Evolutionary conservation across 2,797 vertebrate genomes (phyloP), one percentile per base, ranked within the genome.

Genomic region (Pipistrellus kuhlii): DNA sequence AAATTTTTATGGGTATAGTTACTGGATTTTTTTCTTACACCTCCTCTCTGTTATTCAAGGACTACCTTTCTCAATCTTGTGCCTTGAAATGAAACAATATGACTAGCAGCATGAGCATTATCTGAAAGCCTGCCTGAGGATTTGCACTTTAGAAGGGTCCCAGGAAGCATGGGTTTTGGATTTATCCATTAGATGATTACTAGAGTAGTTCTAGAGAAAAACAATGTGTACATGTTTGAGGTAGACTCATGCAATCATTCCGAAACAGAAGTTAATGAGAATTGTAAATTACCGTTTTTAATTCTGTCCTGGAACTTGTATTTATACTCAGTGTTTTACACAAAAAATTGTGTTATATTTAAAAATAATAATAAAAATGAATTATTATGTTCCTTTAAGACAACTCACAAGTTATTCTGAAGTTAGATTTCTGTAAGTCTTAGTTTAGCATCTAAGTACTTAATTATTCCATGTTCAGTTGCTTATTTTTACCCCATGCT

Each of bases 261-360:
- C 95, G 90, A 95, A 75, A 93, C 88, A 95, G 59, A 96, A 95
- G 88, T 46, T 95, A 92, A 77, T 92, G 85, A 96, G 95, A 72
- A 90, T 76, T 93, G 93, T 80, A 95, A 78, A 81, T 94, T 64
- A 96, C 76, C 95, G 85, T 94, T 95, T 96, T 95, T 95, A 94
- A 85, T 91, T 72, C 21, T 93, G 64, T 77, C 73, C 94, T 89
- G 92, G 88, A 85, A 86, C 69, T 75, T 85, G 10, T 77, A 53
- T 90, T 94, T 66, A 96, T 95, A 77, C 9, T 6, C 30, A 46
- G 35, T 75, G 72, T 89, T 89, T 96, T 95, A 90, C 88, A 77
- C 93, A 95, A 84, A 83, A 89, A 91, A 1, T 81, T 48, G 88
- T 64, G 30, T 84, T 69, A 83, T 93, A 94, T 95, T 81, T 91